phyloP scores from a whole-genome alignment of 2,113 vertebrate genomes.

The Takifugu flavidus region DNA sequence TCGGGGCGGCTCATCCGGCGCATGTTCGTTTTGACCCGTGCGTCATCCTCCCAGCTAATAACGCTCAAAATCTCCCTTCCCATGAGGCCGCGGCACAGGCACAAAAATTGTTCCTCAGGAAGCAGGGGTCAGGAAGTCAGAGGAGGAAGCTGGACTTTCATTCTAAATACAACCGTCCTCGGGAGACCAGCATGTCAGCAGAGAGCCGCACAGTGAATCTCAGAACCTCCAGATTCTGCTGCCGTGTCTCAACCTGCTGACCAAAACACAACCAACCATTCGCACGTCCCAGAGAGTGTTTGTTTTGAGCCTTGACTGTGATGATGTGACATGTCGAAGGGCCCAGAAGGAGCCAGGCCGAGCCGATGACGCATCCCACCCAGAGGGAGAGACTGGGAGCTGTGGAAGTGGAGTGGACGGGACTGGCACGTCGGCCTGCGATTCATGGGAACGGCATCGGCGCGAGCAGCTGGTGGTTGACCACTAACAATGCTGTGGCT shows the following conservation, averaged over 20 bases:
- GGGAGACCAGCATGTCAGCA: slow-evolving; percentile 42
- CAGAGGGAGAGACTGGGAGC: slow-evolving; percentile 44
- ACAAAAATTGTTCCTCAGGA: slow-evolving; percentile 55
- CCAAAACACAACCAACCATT: slow-evolving; percentile 11
- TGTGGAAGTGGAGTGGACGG: slow-evolving; percentile 51
- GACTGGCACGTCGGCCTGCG: slow-evolving; percentile 38
- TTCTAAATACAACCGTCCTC: slow-evolving; percentile 54
- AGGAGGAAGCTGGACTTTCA: slow-evolving; percentile 48
- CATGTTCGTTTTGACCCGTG: slow-evolving; percentile 42
- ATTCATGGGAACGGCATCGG: slow-evolving; percentile 74
- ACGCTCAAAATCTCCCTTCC: slow-evolving; percentile 50
- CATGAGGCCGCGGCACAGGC: slow-evolving; percentile 50
- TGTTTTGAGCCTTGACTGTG: slow-evolving; percentile 36
- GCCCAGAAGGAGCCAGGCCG: slow-evolving; percentile 21
- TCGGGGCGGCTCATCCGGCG: slow-evolving; percentile 5
- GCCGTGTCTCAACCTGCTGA: slow-evolving; percentile 32
- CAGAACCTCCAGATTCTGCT: slow-evolving; percentile 37
- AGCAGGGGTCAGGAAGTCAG: slow-evolving; percentile 60
- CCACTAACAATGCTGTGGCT: slow-evolving; percentile 75
- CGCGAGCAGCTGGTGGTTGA: slow-evolving; percentile 69
- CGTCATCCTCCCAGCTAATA: slow-evolving; percentile 19
- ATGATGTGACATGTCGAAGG: slow-evolving; percentile 38
- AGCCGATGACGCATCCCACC: slow-evolving; percentile 50
- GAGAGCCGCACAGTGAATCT: slow-evolving; percentile 46
- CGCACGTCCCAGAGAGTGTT: slow-evolving; percentile 1